A percentile compares a stretch with the other conserved stretches of the same genome.
phyloP scores from a whole-genome alignment of 2,888 invertebrate species.

The Cremastobaeus sp. region DNA sequence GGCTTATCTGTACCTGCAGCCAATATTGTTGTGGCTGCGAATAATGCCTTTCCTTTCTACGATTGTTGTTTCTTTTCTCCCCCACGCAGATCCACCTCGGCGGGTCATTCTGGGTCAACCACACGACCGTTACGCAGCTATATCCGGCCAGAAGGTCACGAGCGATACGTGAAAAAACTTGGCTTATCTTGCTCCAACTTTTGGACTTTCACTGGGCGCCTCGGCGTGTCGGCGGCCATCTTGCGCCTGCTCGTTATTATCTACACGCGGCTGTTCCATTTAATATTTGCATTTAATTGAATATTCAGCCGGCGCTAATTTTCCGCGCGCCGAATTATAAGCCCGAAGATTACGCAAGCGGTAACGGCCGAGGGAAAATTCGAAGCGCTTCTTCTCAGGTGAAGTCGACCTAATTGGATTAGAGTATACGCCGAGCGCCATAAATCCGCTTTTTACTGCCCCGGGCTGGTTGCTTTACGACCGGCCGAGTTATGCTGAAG shows the following conservation, averaged over 20 bases:
- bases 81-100: neutral
- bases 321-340: conserved; percentile 31
- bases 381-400: conserved; percentile 18
- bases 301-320: conserved; percentile 36
- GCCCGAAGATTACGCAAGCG: conserved; percentile 28
- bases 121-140: conserved; percentile 17
- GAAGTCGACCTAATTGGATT: conserved; percentile 47
- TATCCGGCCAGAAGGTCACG: conserved; percentile 3
- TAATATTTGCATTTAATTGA: conserved; percentile 37
- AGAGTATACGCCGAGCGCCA: conserved; percentile 34
- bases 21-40: conserved; percentile 37
- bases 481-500: conserved; percentile 9
- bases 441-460: conserved; percentile 45
- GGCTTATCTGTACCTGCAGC: conserved; percentile 59
- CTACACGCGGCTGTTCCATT: conserved; percentile 22
- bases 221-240: conserved; percentile 16
- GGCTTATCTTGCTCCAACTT: neutral
- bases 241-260: conserved; percentile 19
- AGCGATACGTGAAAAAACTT: neutral
- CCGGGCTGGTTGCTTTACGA: conserved; percentile 29
- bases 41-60: conserved; percentile 63
- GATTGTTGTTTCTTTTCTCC: conserved; percentile 24
- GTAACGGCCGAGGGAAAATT: conserved; percentile 25
- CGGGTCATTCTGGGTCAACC: conserved; percentile 30
- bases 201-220: conserved; percentile 32